Percentiles rank a stretch among this genome's conserved stretches.
Conservation (phyloP, 1,140 invertebrate species). For the Drosophila pandora region DNA sequence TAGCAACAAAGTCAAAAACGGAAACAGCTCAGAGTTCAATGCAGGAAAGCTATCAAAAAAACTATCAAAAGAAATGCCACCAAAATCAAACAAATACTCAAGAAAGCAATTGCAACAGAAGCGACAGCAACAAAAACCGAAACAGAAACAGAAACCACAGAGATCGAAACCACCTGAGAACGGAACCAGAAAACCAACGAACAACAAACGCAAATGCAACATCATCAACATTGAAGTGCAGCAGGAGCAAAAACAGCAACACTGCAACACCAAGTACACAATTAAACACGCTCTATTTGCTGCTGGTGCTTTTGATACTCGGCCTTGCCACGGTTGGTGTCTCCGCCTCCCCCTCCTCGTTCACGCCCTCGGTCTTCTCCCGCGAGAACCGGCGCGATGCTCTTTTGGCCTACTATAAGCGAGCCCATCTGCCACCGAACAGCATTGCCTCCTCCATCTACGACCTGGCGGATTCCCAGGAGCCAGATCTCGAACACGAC, state of each 20-base stretch:
- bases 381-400: constrained; percentile 61
- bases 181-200: constrained; percentile 70
- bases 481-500: constrained; percentile 41
- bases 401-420: constrained; percentile 71
- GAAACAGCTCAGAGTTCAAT: constrained; percentile 59
- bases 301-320: constrained; percentile 54
- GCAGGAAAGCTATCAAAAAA: constrained; percentile 32
- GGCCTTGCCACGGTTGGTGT: constrained; percentile 28
- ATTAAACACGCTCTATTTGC: constrained; percentile 50
- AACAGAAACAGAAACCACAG: constrained; percentile 31
- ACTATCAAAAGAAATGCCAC: constrained; percentile 74
- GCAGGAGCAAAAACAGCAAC: constrained; percentile 19
- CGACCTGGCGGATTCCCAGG: constrained; percentile 9
- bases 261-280: constrained; percentile 21
- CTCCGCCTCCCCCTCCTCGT: constrained; percentile 6
- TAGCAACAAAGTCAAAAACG: constrained; percentile 73
- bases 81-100: constrained; percentile 76
- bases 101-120: constrained; percentile 20
- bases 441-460: constrained; percentile 6
- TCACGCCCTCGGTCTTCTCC: background rate
- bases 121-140: constrained; percentile 17
- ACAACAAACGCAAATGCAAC: constrained; percentile 24
- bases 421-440: constrained; percentile 62
- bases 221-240: constrained; percentile 16
- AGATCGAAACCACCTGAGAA: constrained; percentile 76